Conservation (phyloP, 37 sponge, comb jelly and placozoan genomes). For the Beroe ovata region DNA sequence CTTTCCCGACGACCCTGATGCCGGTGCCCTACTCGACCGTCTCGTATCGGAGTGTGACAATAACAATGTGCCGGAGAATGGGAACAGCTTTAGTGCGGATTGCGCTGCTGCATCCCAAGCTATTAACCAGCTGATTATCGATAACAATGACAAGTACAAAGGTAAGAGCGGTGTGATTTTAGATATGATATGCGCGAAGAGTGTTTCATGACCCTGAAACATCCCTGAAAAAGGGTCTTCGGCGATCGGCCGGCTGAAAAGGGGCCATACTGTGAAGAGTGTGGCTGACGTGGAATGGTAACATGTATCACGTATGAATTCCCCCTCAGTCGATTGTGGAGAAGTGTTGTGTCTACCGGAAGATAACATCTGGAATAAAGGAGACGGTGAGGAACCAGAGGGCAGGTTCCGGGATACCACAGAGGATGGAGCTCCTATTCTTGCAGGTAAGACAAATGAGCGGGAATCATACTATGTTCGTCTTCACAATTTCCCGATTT, state of each 20-base stretch:
- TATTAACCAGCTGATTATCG: neutral
- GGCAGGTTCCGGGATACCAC: neutral
- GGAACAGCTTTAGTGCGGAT: neutral
- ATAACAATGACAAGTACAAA: slow-evolving; percentile 29
- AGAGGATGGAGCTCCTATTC: neutral
- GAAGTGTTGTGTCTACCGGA: slow-evolving; percentile 64
- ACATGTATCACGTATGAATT: too few relatives aligned
- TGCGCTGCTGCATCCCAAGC: slow-evolving; percentile 9
- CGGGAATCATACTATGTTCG: too few relatives aligned
- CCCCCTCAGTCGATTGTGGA: slow-evolving; percentile 28
- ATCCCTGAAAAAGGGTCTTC: too few relatives aligned
- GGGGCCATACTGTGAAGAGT: too few relatives aligned
- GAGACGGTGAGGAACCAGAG: neutral
- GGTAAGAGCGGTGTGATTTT: neutral
- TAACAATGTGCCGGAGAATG: neutral
- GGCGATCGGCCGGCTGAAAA: too few relatives aligned
- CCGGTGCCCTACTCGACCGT: neutral
- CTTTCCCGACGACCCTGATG: slow-evolving; percentile 24
- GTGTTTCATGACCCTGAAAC: too few relatives aligned
- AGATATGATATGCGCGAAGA: too few relatives aligned
- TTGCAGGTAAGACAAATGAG: slow-evolving; percentile 29
- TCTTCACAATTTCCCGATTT: too few relatives aligned
- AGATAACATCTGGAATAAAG: slow-evolving; percentile 21
- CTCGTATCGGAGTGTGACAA: slow-evolving; percentile 9
- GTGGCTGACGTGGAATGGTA: too few relatives aligned